Evolutionary conservation across 2,888 invertebrate species (phyloP).

Genomic region (Aphidoletes aphidimyza): DNA sequence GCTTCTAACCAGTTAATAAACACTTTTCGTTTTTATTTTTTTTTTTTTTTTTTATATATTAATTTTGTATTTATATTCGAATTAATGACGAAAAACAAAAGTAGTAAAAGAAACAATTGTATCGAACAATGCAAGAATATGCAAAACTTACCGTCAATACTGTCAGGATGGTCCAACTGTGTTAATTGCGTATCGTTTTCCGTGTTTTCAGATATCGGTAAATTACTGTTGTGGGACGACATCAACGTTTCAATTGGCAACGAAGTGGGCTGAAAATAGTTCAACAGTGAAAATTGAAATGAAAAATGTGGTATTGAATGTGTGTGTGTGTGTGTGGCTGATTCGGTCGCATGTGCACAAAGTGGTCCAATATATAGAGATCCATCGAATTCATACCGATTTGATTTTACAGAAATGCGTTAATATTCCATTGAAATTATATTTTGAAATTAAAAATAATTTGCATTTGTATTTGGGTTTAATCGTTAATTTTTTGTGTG

Average conservation of each 20-base stretch:
- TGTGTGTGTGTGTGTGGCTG: no score
- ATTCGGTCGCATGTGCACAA: no score
- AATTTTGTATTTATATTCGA: constrained; percentile 24
- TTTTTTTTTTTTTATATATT: not conserved
- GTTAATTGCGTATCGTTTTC: constrained; percentile 67
- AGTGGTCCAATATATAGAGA: no score
- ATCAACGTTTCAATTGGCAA: constrained; percentile 69
- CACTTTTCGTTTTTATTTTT: constrained; percentile 8
- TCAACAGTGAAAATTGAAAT: not conserved
- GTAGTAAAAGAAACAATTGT: constrained; percentile 55
- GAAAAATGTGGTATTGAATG: not conserved
- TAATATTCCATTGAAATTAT: no score
- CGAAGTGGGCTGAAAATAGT: constrained; percentile 58
- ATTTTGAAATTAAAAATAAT: no score
- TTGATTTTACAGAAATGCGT: no score
- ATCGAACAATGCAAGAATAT: no score
- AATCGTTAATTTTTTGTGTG: no score
- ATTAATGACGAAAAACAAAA: constrained; percentile 10
- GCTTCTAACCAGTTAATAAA: constrained; percentile 33
- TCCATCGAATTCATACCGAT: no score
- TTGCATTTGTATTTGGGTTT: no score
- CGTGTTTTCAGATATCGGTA: constrained; percentile 71
- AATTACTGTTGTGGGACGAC: constrained; percentile 72
- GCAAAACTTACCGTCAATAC: constrained; percentile 78
- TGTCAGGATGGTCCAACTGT: constrained; percentile 77